Evolutionary conservation across 2,113 vertebrate species (phyloP).

Genomic region (Micronycteris hirsuta): DNA sequence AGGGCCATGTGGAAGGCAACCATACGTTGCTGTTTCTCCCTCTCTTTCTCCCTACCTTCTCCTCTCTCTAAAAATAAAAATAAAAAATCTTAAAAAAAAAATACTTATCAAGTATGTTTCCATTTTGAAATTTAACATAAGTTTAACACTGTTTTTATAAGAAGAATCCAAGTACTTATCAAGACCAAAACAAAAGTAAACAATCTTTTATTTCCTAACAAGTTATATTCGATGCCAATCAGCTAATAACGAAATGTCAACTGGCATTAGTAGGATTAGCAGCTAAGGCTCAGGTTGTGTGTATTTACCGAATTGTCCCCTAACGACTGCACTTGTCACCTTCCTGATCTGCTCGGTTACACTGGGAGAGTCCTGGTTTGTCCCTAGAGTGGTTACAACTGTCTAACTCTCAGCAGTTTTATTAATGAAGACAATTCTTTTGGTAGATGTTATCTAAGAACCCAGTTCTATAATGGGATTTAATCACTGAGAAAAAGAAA

Average conservation of each 20-base stretch:
- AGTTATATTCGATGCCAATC: neutral
- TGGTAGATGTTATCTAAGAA: neutral
- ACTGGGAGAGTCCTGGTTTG: neutral
- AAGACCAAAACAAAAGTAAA: neutral
- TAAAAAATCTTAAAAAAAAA: no score
- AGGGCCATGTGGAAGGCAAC: no score
- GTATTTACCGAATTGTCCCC: neutral
- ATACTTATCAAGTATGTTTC: neutral
- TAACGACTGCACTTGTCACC: neutral
- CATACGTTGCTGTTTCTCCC: no score
- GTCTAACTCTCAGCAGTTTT: neutral
- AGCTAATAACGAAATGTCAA: neutral
- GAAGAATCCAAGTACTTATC: neutral
- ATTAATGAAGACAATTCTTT: neutral
- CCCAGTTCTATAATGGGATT: neutral
- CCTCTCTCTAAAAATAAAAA: no score
- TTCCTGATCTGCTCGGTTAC: neutral
- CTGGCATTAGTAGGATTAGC: neutral
- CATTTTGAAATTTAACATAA: neutral
- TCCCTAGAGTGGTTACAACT: neutral
- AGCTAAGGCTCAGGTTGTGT: neutral
- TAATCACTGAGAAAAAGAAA: neutral
- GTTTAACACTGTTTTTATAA: neutral
- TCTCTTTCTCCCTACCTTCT: no score
- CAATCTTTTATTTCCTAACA: neutral